Evolutionary conservation across 2,797 vertebrate genomes (phyloP), one percentile per base, ranked within the genome.

Genomic region (Leucoraja ocellata): DNA sequence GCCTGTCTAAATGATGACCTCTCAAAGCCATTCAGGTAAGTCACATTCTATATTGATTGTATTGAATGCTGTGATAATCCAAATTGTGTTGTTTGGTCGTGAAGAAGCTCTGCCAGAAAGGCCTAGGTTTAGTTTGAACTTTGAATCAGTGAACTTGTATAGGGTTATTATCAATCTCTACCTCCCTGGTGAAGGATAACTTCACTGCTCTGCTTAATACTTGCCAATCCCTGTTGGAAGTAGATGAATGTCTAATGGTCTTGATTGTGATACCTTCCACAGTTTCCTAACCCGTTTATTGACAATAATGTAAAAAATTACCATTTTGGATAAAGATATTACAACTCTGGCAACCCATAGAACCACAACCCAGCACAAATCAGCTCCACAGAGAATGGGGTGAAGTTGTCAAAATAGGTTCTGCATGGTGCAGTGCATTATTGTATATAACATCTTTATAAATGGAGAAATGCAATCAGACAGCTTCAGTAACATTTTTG

Each of bases 11-110:
- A 96, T 96, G 93, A 97, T 97, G 96, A 97, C 96, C 96, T 96
- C 96, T 94, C 96, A 96, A 96, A 96, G 95, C 95, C 96, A 96
- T 94, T 96, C 96, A 96, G 96, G 96, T 97, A 96, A 96, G 96
- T 93, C 36, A 93, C 13, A 0, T 74, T 0, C 68, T 93, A 93
- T 18, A 0, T 54, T 0, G 65, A n/a, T 93, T 84, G 93, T 76
- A 93, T 94, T 94, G 93, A 58, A 1, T 9, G 80, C 1, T 0
- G 68, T 93, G 88, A 73, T 21, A 23, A 73, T 73, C 71, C 71
- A 11, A 54, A 88, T 88, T 13, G 10, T 68, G 63, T 1, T 9
- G n/a, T 36, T 88, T 65, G 28, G 10, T 32, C 7, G n/a, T 36
- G n/a, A 18, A 32, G 58, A 88, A 39, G 5, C 14, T 32, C 16